Evolutionary conservation across 2,797 vertebrate genomes (phyloP), one percentile per base, ranked within the genome.

Genomic region (Macropodus opercularis): DNA sequence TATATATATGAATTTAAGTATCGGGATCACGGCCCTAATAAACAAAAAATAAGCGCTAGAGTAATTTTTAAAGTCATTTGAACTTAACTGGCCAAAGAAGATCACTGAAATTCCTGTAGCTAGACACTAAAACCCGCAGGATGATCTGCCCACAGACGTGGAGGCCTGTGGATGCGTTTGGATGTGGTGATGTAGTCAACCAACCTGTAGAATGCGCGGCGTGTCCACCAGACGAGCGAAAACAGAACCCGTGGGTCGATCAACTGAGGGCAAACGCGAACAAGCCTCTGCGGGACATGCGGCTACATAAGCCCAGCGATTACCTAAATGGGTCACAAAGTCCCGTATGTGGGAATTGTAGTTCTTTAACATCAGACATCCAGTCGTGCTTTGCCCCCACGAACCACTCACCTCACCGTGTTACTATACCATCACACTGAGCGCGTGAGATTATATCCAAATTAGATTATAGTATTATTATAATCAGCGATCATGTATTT

Each of bases 321-420:
- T 83, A 79, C 29, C 56, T 64, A 46, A 74, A 57, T 31, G 26
- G 66, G 75, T 65, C 72, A 60, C 69, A 18, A 3, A 11, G 2
- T 3, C 9, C 41, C 22, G 27, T 8, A 5, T 14, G 23, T 76
- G 84, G 77, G 81, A 77, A 31, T 82, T 86, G 84, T 84, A 84
- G 84, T 86, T 73, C 59, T 73, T 48, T 21, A 1, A 21, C 12
- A 39, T 3, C 13, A n/a, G n/a, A n/a, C n/a, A n/a, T n/a, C n/a
- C n/a, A n/a, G n/a, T n/a, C n/a, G n/a, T n/a, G n/a, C n/a, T n/a
- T n/a, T n/a, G n/a, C n/a, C n/a, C n/a, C 22, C 3, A 15, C 35
- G 3, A 14, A 8, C 4, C 24, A 15, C 17, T 19, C 24, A 2
- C 14, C n/a, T 3, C 14, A 23, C 18, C 21, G 9, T 17, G 19